Evolutionary conservation across 2,888 invertebrate species (phyloP), one percentile per base, ranked within the genome.

Genomic region (Operophtera brumata): DNA sequence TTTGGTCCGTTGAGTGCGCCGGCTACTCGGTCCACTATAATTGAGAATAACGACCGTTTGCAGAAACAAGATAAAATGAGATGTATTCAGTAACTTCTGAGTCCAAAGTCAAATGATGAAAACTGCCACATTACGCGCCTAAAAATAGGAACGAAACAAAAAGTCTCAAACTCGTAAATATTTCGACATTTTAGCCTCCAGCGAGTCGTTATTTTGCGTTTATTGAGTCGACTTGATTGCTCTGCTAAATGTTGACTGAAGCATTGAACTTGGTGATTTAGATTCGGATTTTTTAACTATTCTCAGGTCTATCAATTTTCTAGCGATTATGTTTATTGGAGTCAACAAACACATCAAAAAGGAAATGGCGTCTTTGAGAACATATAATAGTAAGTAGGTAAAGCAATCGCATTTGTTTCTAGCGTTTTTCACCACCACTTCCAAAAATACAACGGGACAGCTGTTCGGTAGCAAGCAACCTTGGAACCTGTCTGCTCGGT

Each of bases 191-290:
- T 82, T 80, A 75, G 79, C 82, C 70, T 71, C 73, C 62, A 71
- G 77, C 80, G 65, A 76, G 70, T 79, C 70, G 80, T 83, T 83
- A 78, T 82, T 82, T 82, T 78, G 78, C 79, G 77, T 81, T 83
- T 82, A 80, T 82, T 80, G 77, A 82, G 80, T 73, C 69, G 74
- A 71, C 73, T 76, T 78, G 77, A 83, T 80, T 78, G 77, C 80
- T 76, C 64, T 66, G 76, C 73, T 75, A 71, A 80, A 73, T 77
- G 73, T 79, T 76, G 77, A 78, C 70, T 75, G 67, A 85, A 80
- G 77, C 82, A 76, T 81, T 86, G 86, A 86, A 86, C 86, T 82
- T 81, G 69, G 63, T 62, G 63, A 69, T 75, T 78, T 70, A 65
- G 68, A 68, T 59, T 65, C 62, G 62, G 48, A 58, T 54, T 56